Percentiles rank a stretch among this genome's conserved stretches.
These are phyloP conservation scores for human DNA, from an alignment of 2,113 vertebrate genomes.

Conservation along the genomic window GRCh38 chr7:133498001-133498500, in stretches of 20 bases:
- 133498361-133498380: no score
- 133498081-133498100: not conserved
- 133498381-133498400: no score
- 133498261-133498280: not conserved
- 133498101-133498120: not conserved
- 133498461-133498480: no score
- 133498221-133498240: not conserved
- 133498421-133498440: no score
- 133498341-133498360: no score
- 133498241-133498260: not conserved
- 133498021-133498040: not conserved
- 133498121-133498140: not conserved
- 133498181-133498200: not conserved
- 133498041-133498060: not conserved
- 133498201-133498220: not conserved
- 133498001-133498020: not conserved
- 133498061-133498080: not conserved
- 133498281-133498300: not conserved
- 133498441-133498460: fast-evolving
- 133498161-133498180: not conserved
- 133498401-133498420: no score
- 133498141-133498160: not conserved
- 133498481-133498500: no score
- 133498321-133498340: no score
- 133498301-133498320: no score